Conservation (phyloP, 1,140 invertebrate genomes). For the Habropoda laboriosa region DNA sequence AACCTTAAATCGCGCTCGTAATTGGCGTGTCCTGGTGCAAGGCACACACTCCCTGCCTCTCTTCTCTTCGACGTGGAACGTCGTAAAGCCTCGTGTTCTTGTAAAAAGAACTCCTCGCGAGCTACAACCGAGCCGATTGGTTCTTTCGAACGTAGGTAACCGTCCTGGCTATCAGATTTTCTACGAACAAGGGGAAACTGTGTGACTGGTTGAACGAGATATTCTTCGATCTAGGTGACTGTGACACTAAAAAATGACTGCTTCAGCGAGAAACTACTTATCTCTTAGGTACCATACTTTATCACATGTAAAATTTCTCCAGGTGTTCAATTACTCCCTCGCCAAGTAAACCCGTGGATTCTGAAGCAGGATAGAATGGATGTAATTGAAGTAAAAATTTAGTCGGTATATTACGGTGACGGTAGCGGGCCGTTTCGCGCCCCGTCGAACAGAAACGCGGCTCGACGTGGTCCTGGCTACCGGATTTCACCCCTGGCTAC, state of each 20-base stretch:
- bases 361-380: background rate
- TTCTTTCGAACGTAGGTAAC: too few species aligned
- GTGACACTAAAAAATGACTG: conserved; percentile 77
- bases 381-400: background rate
- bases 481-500: conserved; percentile 80
- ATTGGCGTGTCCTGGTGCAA: conserved; percentile 73
- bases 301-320: conserved; percentile 30
- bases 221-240: conserved; percentile 54
- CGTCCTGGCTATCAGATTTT: conserved; percentile 12
- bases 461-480: conserved; percentile 78
- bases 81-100: too few species aligned
- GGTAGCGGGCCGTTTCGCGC: conserved; percentile 69
- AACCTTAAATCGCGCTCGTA: conserved; percentile 55
- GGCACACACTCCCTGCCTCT: conserved; percentile 59
- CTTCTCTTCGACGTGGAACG: conserved; percentile 28
- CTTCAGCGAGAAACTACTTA: conserved; percentile 68
- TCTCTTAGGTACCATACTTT: conserved; percentile 58
- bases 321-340: too few species aligned
- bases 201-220: conserved; percentile 52
- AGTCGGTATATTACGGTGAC: too few species aligned
- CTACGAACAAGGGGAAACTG: background rate
- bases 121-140: too few species aligned
- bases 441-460: conserved; percentile 76
- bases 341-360: too few species aligned
- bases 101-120: too few species aligned